A percentile compares a stretch with the other conserved stretches of the same genome.
Conservation (phyloP, 2,888 invertebrate species). For the Rhingia campestris region DNA sequence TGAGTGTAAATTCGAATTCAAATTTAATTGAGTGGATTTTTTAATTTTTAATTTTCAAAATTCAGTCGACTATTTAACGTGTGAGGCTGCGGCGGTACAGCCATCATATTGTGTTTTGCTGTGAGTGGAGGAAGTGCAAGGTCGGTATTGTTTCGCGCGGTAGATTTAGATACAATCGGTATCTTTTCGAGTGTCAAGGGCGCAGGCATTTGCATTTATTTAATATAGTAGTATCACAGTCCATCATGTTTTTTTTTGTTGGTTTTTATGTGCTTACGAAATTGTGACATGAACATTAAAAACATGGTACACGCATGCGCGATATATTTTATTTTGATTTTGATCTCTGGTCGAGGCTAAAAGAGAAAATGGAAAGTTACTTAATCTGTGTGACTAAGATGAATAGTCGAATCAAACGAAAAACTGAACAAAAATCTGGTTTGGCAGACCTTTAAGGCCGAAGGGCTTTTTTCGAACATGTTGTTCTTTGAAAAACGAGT, state of each 20-base stretch:
- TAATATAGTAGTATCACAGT: slow-evolving; percentile 13
- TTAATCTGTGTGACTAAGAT: slow-evolving; percentile 39
- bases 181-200: slow-evolving; percentile 52
- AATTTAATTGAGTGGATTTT: background rate
- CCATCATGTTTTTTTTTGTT: slow-evolving; percentile 21
- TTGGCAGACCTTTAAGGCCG: slow-evolving; percentile 10
- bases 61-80: slow-evolving; percentile 13
- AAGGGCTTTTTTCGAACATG: slow-evolving; percentile 23
- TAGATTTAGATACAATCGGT: background rate
- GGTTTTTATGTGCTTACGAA: slow-evolving; percentile 25
- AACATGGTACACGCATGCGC: background rate
- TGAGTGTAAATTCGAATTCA: slow-evolving; percentile 28
- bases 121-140: slow-evolving; percentile 48
- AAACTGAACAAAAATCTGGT: slow-evolving; percentile 1
- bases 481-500: too few species aligned
- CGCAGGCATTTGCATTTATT: slow-evolving; percentile 45
- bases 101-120: slow-evolving; percentile 26
- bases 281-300: background rate
- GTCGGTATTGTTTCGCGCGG: slow-evolving; percentile 32
- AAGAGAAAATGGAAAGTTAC: slow-evolving; percentile 57
- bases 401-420: background rate
- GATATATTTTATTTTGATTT: slow-evolving; percentile 12
- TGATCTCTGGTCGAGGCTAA: slow-evolving; percentile 43
- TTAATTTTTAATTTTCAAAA: background rate
- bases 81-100: slow-evolving; percentile 8